Evolutionary conservation across 2,797 vertebrate species (phyloP), one percentile per base, ranked within the genome.

Genomic region (Sebastes flavidus): DNA sequence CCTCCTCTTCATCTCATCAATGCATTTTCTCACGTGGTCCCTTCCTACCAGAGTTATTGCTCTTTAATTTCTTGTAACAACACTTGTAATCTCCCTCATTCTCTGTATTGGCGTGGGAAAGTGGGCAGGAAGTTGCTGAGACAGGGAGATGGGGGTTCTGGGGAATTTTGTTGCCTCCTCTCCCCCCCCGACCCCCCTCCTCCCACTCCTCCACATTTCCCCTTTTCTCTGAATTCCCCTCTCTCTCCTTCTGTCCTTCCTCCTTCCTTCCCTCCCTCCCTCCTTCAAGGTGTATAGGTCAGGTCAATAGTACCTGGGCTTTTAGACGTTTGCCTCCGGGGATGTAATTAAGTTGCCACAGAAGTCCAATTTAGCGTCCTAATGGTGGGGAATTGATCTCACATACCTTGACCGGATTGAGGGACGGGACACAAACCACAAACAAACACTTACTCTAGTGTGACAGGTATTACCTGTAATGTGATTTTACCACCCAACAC

Each of bases 81-180:
- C 86, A 88, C 75, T 59, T 77, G 52, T 90, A 87, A 90, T 89
- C 85, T 85, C 73, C 29, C 49, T 42, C 59, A 6, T 78, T 81
- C 75, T 61, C 54, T 72, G 67, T 82, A 18, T 78, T 3, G 59
- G 74, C 88, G 86, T 94, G 92, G 88, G 92, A 93, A 93, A 84
- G 62, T 74, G 71, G 88, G 89, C 92, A 93, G 92, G 91, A 94
- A 92, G 91, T 90, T 66, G 46, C 24, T 87, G 84, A 93, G 89
- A 92, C 90, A 4, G n/a, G 65, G 79, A 80, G 80, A 82, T 82
- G 42, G 82, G 87, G 85, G 83, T 92, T 83, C 74, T 89, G 81
- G 86, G 80, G 81, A 88, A 78, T 90, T 84, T 78, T 0, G 56
- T 86, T 36, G 34, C 34, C 34, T 36, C 11, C 34, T 4, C 4